A percentile compares a stretch with the other conserved stretches of the same genome.
Conservation (phyloP, 1,140 invertebrate species). For the Bombyx mandarina region DNA sequence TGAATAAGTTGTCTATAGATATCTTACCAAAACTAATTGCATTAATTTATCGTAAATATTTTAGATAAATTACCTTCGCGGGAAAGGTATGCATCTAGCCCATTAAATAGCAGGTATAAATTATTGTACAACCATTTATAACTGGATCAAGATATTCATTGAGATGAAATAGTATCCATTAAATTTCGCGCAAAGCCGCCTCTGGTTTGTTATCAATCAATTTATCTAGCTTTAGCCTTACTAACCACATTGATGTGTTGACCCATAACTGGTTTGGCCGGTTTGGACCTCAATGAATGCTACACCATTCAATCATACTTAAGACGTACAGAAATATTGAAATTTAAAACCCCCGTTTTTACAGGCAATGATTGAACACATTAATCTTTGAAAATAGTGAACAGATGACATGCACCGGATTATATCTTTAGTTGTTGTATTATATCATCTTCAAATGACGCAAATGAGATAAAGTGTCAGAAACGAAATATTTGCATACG, state of each 20-base stretch:
- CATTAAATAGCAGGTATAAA: conserved; percentile 31
- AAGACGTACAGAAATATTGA: conserved; percentile 9
- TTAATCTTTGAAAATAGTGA: too few relatives aligned
- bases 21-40: too few relatives aligned
- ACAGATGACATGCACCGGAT: too few relatives aligned
- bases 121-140: conserved; percentile 28
- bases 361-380: not conserved
- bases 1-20: too few relatives aligned
- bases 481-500: too few relatives aligned
- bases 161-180: conserved; percentile 53
- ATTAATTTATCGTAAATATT: too few relatives aligned
- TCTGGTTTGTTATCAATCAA: conserved; percentile 57
- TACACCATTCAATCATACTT: conserved; percentile 34
- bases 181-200: conserved; percentile 49
- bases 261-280: conserved; percentile 41
- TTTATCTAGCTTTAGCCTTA: conserved; percentile 44
- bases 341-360: not conserved
- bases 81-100: conserved; percentile 8
- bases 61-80: too few relatives aligned
- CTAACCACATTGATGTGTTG: conserved; percentile 51
- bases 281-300: conserved; percentile 40
- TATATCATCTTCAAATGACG: conserved; percentile 11
- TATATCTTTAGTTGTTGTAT: not conserved
- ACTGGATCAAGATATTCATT: conserved; percentile 32
- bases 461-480: conserved; percentile 11